Evolutionary conservation across 1,140 invertebrate genomes (phyloP).

Genomic region (Tetragnatha versicolor): DNA sequence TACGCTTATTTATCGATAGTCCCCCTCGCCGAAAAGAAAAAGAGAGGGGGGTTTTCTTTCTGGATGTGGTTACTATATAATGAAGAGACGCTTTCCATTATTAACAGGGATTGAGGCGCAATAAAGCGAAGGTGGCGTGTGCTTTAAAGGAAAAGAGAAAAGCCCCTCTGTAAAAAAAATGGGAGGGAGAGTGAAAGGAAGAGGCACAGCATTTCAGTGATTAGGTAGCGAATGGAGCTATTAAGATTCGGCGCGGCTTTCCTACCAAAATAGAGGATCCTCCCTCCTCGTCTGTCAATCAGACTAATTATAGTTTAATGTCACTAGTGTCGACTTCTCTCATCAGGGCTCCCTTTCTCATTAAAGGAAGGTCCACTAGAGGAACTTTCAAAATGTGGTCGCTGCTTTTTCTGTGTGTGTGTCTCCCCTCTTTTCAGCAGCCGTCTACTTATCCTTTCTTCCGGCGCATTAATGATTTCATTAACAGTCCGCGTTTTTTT

Average conservation of each 20-base stretch:
- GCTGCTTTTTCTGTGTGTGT: conserved; percentile 38
- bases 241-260: conserved; percentile 53
- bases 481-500: conserved; percentile 52
- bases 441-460: conserved; percentile 52
- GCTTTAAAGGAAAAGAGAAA: conserved; percentile 55
- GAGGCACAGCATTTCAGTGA: conserved; percentile 50
- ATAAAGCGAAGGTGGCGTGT: conserved; percentile 46
- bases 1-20: conserved; percentile 54
- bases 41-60: conserved; percentile 21
- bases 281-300: conserved; percentile 53
- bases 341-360: conserved; percentile 51
- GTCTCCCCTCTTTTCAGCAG: conserved; percentile 17
- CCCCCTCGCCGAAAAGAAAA: conserved; percentile 29
- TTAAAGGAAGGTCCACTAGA: conserved; percentile 37
- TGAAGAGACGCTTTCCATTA: conserved; percentile 53
- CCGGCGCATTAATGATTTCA: conserved; percentile 54
- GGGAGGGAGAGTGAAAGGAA: conserved; percentile 30
- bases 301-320: conserved; percentile 57
- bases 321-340: conserved; percentile 51
- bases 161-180: conserved; percentile 43
- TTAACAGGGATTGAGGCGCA: conserved; percentile 50
- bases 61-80: conserved; percentile 56
- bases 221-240: conserved; percentile 55
- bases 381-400: conserved; percentile 52
- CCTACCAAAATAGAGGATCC: conserved; percentile 45